Percentiles rank a stretch among this genome's conserved stretches.
phyloP scores from a whole-genome alignment of 2,888 invertebrate genomes.

The Sminthurides aquaticus region DNA sequence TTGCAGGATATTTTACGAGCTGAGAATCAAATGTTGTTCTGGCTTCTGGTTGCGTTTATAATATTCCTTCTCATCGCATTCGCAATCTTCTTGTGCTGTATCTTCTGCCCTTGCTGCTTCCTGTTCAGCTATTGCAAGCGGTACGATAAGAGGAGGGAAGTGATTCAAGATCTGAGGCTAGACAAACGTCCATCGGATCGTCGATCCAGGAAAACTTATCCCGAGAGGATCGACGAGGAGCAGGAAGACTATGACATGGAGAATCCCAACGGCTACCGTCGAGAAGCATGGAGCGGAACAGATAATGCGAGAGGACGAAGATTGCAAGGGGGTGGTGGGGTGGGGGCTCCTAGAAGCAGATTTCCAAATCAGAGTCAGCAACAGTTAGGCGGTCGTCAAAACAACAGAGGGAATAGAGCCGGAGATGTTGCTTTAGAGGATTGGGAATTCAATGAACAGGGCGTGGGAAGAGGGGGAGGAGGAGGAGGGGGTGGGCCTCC shows the following conservation, averaged over 20 bases:
- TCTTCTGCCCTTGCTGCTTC: constrained; percentile 63
- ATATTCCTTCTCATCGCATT: constrained; percentile 65
- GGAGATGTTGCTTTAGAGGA: constrained; percentile 39
- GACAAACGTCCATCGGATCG: constrained; percentile 15
- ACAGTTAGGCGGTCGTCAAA: constrained; percentile 8
- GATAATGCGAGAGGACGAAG: constrained; percentile 47
- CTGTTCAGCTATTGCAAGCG: constrained; percentile 35
- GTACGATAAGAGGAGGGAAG: constrained; percentile 20
- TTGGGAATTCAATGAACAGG: constrained; percentile 38
- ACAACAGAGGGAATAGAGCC: not conserved
- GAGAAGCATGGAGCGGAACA: constrained; percentile 76
- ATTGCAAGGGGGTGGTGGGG: constrained; percentile 45
- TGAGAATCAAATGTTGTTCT: constrained; percentile 63
- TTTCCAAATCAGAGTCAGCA: constrained; percentile 13
- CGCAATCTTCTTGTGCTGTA: constrained; percentile 67
- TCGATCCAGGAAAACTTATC: constrained; percentile 17
- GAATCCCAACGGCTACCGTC: constrained; percentile 43
- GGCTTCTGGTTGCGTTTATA: constrained; percentile 69
- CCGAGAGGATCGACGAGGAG: constrained; percentile 20
- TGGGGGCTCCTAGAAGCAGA: constrained; percentile 19
- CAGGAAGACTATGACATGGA: constrained; percentile 22
- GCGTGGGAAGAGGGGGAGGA: constrained; percentile 22
- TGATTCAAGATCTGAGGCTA: constrained; percentile 11
- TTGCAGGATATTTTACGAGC: constrained; percentile 56
- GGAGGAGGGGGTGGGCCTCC: too few species aligned